Evolutionary conservation across 1,140 invertebrate genomes (phyloP).

Genomic region (Subanguina moxae): DNA sequence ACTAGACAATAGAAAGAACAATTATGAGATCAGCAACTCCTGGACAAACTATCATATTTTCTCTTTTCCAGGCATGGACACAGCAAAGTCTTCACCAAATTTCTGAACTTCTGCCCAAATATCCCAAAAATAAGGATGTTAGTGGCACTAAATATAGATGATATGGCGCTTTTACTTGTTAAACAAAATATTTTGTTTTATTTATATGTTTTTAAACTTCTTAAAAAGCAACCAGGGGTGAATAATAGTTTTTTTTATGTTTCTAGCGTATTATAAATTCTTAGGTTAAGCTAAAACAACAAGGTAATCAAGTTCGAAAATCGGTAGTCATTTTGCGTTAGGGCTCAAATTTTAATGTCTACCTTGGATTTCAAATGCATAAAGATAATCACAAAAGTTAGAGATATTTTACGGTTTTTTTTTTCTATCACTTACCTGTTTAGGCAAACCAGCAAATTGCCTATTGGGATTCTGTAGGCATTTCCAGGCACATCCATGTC

Average conservation of each 20-base stretch:
- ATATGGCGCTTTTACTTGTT: too few relatives aligned
- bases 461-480: constrained; percentile 49
- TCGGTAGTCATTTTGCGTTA: too few relatives aligned
- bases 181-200: not conserved
- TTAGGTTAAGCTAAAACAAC: too few relatives aligned
- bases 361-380: not conserved
- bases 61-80: constrained; percentile 30
- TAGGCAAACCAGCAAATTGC: constrained; percentile 53
- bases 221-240: too few relatives aligned
- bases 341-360: constrained; percentile 4
- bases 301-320: too few relatives aligned
- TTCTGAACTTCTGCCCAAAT: constrained; percentile 47
- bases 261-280: too few relatives aligned
- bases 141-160: constrained; percentile 39
- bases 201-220: not conserved
- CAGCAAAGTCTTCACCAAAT: constrained; percentile 31
- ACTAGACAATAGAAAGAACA: too few relatives aligned
- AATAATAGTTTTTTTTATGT: too few relatives aligned
- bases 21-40: constrained; percentile 11
- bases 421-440: constrained; percentile 55
- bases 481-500: constrained; percentile 11
- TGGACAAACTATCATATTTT: constrained; percentile 16
- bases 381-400: too few relatives aligned
- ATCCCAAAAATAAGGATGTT: constrained; percentile 53
- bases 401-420: not conserved